phyloP scores from a whole-genome alignment of 2,888 invertebrate genomes.

The Diachrysia chrysitis region DNA sequence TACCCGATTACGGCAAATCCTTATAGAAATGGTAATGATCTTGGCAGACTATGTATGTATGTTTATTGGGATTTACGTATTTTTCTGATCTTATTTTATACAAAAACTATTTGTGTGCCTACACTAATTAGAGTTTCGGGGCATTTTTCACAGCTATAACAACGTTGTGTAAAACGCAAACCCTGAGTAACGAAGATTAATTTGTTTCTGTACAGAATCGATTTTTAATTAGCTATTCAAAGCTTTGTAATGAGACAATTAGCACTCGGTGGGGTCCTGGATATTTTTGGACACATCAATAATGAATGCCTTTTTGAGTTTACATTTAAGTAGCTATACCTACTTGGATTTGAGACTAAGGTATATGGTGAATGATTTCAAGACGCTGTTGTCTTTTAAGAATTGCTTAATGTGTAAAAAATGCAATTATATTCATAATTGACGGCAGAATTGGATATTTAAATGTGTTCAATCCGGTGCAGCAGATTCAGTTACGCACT shows the following conservation, averaged over 20 bases:
- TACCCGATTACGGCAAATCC: no score
- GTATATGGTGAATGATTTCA: neutral
- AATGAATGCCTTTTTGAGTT: neutral
- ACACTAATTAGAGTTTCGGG: conserved; percentile 20
- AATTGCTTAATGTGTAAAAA: no score
- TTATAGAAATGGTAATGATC: no score
- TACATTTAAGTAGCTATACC: conserved; percentile 2
- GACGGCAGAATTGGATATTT: neutral
- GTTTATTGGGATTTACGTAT: no score
- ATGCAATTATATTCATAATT: no score
- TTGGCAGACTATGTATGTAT: no score
- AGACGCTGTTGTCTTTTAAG: no score
- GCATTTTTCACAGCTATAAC: conserved; percentile 38
- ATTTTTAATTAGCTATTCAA: conserved; percentile 70
- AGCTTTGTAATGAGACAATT: conserved; percentile 40
- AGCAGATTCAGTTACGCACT: conserved; percentile 4
- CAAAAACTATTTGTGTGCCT: conserved; percentile 14
- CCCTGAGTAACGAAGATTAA: conserved; percentile 69
- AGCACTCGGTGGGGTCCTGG: conserved; percentile 20
- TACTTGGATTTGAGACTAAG: no score
- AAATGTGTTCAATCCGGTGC: neutral
- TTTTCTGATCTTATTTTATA: no score
- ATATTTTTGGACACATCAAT: conserved; percentile 23
- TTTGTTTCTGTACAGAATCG: conserved; percentile 68
- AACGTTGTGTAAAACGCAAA: conserved; percentile 52